Conservation (phyloP, 2,888 invertebrate species). For the Silvanus unidentatus region DNA sequence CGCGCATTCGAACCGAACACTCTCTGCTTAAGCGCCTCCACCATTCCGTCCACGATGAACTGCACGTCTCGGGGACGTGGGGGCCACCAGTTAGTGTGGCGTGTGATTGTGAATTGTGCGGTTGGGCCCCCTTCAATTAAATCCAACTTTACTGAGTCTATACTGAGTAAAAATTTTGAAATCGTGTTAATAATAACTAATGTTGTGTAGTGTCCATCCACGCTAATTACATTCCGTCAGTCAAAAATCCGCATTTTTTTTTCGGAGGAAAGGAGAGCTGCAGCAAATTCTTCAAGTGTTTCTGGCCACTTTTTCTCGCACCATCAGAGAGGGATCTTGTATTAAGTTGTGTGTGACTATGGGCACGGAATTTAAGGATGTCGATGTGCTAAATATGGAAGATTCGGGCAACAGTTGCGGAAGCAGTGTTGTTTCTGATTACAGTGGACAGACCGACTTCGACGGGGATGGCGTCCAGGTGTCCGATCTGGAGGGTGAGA, state of each 20-base stretch:
- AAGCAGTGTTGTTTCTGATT: slow-evolving; percentile 45
- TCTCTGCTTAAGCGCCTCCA: too few relatives aligned
- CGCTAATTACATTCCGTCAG: too few relatives aligned
- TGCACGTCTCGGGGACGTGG: not conserved
- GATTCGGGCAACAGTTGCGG: slow-evolving; percentile 48
- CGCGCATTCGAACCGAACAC: too few relatives aligned
- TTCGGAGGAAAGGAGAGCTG: too few relatives aligned
- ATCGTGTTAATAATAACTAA: too few relatives aligned
- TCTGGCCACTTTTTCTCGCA: not conserved
- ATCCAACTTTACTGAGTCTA: too few relatives aligned
- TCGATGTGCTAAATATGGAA: slow-evolving; percentile 40
- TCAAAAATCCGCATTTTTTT: too few relatives aligned
- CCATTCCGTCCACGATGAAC: not conserved
- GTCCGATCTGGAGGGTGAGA: slow-evolving; percentile 52
- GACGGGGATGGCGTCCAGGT: slow-evolving; percentile 55
- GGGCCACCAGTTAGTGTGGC: slow-evolving; percentile 18
- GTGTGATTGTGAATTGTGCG: slow-evolving; percentile 36
- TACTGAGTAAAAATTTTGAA: too few relatives aligned
- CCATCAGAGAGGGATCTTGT: too few relatives aligned
- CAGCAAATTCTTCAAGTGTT: too few relatives aligned
- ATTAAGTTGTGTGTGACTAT: slow-evolving; percentile 31
- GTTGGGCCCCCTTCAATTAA: slow-evolving; percentile 15
- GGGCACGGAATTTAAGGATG: slow-evolving; percentile 42
- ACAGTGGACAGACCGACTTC: slow-evolving; percentile 46
- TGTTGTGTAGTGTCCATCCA: too few relatives aligned